Conservation (phyloP, 2,888 invertebrate genomes). For the Peribatodes rhomboidaria region DNA sequence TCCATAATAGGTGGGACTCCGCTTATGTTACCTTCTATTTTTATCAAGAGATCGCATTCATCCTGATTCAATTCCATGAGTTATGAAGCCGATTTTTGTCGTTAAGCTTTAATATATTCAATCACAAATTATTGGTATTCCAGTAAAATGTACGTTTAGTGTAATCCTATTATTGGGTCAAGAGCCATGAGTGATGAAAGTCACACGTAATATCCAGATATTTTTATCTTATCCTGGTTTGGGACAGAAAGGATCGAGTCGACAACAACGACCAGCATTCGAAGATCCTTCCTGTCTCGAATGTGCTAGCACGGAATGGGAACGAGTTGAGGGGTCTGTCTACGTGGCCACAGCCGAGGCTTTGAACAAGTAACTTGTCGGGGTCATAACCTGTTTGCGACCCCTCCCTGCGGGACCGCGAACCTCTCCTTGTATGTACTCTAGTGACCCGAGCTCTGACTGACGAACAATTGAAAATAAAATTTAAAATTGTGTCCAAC, state of each 20-base stretch:
- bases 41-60: constrained; percentile 47
- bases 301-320: constrained; percentile 48
- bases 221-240: constrained; percentile 83
- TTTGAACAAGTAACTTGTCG: constrained; percentile 84
- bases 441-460: constrained; percentile 72
- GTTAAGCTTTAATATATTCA: constrained; percentile 25
- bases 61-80: constrained; percentile 39
- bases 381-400: constrained; percentile 87
- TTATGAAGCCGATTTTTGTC: constrained; percentile 41
- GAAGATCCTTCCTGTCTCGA: constrained; percentile 56
- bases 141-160: constrained; percentile 18
- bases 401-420: constrained; percentile 81
- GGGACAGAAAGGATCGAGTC: constrained; percentile 73
- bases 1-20: constrained; percentile 51
- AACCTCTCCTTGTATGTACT: constrained; percentile 75
- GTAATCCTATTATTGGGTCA: constrained; percentile 41
- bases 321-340: constrained; percentile 63
- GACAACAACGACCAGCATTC: constrained; percentile 62
- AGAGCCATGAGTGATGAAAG: constrained; percentile 62
- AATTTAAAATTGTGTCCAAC: constrained; percentile 25
- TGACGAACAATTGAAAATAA: constrained; percentile 66
- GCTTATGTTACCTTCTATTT: constrained; percentile 49
- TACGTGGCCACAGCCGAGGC: constrained; percentile 72
- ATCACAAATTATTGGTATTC: constrained; percentile 15
- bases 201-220: constrained; percentile 70